phyloP scores from a whole-genome alignment of 2,113 vertebrate species.

The Oxyura jamaicensis region DNA sequence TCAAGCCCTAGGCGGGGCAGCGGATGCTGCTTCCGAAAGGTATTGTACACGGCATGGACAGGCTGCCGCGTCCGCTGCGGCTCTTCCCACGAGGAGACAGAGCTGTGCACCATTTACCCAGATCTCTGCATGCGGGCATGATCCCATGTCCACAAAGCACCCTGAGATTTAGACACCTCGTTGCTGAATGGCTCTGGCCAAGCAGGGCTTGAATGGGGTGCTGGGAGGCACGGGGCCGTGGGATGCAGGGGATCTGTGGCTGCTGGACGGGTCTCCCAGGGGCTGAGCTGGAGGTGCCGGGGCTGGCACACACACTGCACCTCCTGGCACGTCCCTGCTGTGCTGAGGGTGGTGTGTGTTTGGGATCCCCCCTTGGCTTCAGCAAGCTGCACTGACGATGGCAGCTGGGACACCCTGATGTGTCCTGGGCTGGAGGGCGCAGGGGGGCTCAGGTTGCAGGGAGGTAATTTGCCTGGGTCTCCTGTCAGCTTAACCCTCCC shows the following conservation, averaged over 20 bases:
- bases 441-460: not conserved
- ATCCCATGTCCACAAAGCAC: not conserved
- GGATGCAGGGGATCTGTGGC: fast-evolving
- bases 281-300: not conserved
- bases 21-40: not conserved
- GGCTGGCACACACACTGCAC: not conserved
- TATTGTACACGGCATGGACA: fast-evolving
- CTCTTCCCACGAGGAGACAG: not conserved
- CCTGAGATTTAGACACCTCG: not conserved
- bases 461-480: not conserved
- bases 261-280: not conserved
- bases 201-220: not conserved
- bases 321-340: too few relatives aligned
- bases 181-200: not conserved
- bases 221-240: not conserved
- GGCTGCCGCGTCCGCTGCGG: not conserved
- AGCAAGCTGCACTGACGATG: not conserved
- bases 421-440: not conserved
- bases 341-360: not conserved
- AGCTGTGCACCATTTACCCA: not conserved
- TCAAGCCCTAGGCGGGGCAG: fast-evolving
- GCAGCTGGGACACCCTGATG: not conserved
- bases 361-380: not conserved
- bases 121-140: fast-evolving
- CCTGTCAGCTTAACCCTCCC: not conserved